A percentile compares a stretch with the other conserved stretches of the same genome.
Conservation (phyloP, 2,797 vertebrate genomes). For the Platyrinchus mystaceus region DNA sequence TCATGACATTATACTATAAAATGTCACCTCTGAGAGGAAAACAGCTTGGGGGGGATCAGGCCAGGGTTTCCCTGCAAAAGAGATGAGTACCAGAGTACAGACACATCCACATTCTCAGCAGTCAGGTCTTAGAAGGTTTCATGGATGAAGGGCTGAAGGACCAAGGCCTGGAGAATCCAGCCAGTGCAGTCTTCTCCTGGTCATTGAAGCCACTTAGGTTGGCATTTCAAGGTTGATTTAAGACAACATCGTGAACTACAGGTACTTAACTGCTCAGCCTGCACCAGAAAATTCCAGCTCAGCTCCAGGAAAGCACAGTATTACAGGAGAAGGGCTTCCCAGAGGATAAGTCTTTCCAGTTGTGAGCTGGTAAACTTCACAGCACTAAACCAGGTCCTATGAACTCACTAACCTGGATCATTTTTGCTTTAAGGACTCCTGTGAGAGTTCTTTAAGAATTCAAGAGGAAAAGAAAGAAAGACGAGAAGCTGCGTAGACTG, state of each 20-base stretch:
- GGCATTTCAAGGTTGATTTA: background rate
- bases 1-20: background rate
- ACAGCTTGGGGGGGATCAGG: fast-evolving
- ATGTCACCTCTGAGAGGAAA: background rate
- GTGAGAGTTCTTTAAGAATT: background rate
- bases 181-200: background rate
- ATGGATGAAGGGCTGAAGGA: background rate
- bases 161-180: background rate
- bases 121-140: background rate
- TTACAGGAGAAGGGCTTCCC: background rate
- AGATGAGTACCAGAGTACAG: no score
- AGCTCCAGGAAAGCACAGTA: no score
- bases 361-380: background rate
- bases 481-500: fast-evolving
- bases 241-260: background rate
- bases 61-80: background rate
- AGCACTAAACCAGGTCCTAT: background rate
- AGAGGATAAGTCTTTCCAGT: background rate
- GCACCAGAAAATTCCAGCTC: background rate
- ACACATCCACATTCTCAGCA: background rate
- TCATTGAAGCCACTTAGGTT: background rate
- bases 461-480: background rate
- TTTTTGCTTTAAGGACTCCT: background rate
- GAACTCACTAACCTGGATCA: background rate
- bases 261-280: background rate